Conservation (phyloP, 2,113 vertebrate genomes). For the Colaptes auratus region DNA sequence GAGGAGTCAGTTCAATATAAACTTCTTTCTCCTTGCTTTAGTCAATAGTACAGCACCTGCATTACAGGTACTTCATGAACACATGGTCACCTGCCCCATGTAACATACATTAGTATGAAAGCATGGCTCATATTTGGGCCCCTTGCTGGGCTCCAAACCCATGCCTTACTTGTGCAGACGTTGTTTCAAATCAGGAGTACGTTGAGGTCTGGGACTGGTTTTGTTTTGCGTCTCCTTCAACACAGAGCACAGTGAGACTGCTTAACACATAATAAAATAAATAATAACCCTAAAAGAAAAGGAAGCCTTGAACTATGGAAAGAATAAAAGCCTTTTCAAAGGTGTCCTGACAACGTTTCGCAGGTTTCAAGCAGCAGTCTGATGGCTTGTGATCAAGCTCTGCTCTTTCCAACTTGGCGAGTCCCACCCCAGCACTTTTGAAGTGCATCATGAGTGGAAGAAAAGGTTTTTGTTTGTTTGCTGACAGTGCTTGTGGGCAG, state of each 20-base stretch:
- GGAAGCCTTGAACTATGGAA: slow-evolving; percentile 22
- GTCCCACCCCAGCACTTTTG: neutral
- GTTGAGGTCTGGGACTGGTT: neutral
- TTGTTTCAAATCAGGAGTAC: neutral
- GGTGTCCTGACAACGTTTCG: slow-evolving; percentile 10
- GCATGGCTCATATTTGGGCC: neutral
- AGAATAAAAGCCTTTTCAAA: slow-evolving; percentile 29
- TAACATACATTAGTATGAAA: neutral
- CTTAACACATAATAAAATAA: slow-evolving; percentile 42
- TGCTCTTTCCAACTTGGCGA: neutral
- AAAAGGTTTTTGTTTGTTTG: neutral
- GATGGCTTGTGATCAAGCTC: neutral
- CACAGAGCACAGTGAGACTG: neutral
- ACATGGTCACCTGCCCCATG: neutral
- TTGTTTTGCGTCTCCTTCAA: neutral
- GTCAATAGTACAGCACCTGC: neutral
- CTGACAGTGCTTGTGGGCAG: neutral
- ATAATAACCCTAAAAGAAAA: slow-evolving; percentile 22
- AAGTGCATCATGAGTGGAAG: neutral
- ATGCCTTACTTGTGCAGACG: neutral
- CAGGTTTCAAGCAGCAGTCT: neutral
- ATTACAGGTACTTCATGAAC: neutral
- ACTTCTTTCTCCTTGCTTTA: neutral
- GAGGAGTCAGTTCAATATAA: neutral
- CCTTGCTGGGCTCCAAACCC: neutral